phyloP scores from a whole-genome alignment of 2,888 invertebrate genomes.

The Nomada flava region DNA sequence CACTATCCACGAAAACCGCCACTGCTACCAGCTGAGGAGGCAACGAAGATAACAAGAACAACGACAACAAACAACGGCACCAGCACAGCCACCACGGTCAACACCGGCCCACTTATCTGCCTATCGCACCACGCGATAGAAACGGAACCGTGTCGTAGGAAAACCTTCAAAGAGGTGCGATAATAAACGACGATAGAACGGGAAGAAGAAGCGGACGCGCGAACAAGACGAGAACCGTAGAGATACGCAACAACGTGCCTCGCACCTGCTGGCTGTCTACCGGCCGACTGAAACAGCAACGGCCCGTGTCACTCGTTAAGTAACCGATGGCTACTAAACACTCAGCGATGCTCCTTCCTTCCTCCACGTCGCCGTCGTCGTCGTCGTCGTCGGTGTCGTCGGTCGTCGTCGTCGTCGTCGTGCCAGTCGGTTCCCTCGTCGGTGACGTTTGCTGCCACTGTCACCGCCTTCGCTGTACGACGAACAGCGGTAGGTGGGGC shows the following conservation, averaged over 20 bases:
- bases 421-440: slow-evolving; percentile 16
- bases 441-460: slow-evolving; percentile 59
- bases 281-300: slow-evolving; percentile 60
- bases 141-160: neutral
- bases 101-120: slow-evolving; percentile 35
- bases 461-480: slow-evolving; percentile 66
- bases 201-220: neutral
- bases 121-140: slow-evolving; percentile 10
- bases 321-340: slow-evolving; percentile 60
- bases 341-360: slow-evolving; percentile 39
- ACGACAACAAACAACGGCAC: slow-evolving; percentile 59
- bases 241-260: slow-evolving; percentile 4
- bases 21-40: slow-evolving; percentile 54
- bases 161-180: neutral
- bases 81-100: slow-evolving; percentile 44
- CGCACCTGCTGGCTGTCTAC: slow-evolving; percentile 62
- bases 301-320: slow-evolving; percentile 64
- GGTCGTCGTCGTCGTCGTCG: slow-evolving; percentile 28
- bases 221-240: neutral
- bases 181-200: neutral
- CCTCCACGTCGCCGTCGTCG: slow-evolving; percentile 51
- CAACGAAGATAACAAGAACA: slow-evolving; percentile 50
- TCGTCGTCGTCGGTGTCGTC: slow-evolving; percentile 45
- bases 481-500: slow-evolving; percentile 66
- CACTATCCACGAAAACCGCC: slow-evolving; percentile 63